Evolutionary conservation across 2,888 invertebrate species (phyloP), one percentile per base, ranked within the genome.

Genomic region (Phengaris alcon): DNA sequence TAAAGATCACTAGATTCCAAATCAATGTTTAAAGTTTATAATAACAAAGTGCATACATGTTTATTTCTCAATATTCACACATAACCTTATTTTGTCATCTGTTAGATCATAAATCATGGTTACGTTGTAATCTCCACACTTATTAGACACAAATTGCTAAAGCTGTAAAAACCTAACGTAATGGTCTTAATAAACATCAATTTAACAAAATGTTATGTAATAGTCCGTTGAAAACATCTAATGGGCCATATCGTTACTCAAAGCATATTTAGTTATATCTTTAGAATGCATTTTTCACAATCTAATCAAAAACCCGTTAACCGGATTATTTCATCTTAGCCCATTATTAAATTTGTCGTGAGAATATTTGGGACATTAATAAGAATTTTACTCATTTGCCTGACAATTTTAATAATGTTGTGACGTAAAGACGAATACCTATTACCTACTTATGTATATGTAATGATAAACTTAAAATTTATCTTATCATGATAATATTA

Each of bases 321-420:
- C 54, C 52, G 52, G 72, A 72, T 72, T 72, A 72, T 72, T 52
- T 52, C 54, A 72, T 52, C 72, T 70, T 6, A 10, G 70, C 51
- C 10, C 64, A 64, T 54, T 72, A 54, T 52, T 22, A 54, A 72
- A 52, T 70, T 44, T 51, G 48, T 48, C 70, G 52, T 72, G 72
- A 72, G 72, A 72, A 35, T 72, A 35, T 72, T 72, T 54, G 15
- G 52, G 72, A 72, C 72, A 72, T 72, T 72, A 72, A 54, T 54
- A 72, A 72, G 72, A 72, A 13, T 72, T 72, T 64, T 72, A 12
- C 52, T 22, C 35, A 52, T 52, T 54, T 10, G 52, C 35, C 52
- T 72, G 72, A 72, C 72, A 72, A 72, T 52, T 72, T 54, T 52
- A 72, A 72, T 54, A 54, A 52, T 72, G 52, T 72, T 72, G 52